Evolutionary conservation across 2,113 vertebrate genomes (phyloP).

Genomic region (Glareola pratincola): DNA sequence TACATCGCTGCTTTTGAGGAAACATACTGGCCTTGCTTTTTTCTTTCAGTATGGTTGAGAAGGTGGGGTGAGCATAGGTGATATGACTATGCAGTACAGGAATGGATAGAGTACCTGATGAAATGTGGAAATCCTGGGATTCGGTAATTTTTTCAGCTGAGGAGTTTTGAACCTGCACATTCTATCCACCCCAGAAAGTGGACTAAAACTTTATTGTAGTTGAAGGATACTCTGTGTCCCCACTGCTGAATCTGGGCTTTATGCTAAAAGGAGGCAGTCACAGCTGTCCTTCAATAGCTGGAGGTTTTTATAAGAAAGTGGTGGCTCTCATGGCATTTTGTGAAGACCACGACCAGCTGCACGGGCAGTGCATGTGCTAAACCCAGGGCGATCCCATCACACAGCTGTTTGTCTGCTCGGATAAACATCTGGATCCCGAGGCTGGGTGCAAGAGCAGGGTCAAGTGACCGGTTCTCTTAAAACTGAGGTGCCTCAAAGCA

Average conservation of each 20-base stretch:
- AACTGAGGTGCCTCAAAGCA: not conserved
- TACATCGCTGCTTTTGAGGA: not conserved
- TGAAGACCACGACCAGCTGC: not conserved
- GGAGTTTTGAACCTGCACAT: not conserved
- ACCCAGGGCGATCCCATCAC: not conserved
- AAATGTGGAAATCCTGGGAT: not conserved
- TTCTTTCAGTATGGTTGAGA: not conserved
- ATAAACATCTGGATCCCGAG: not conserved
- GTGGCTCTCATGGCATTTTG: not conserved
- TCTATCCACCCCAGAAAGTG: not conserved
- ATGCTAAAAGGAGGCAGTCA: not conserved
- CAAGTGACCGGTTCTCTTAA: not conserved
- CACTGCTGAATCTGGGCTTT: not conserved
- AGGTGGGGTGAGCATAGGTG: not conserved
- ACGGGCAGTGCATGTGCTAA: not conserved
- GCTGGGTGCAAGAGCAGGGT: not conserved
- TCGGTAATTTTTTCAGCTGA: not conserved
- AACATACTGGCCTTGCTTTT: not conserved
- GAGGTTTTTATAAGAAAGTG: not conserved
- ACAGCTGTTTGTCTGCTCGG: not conserved
- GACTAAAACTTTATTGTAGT: not conserved
- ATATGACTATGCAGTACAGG: no score
- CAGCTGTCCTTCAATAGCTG: not conserved
- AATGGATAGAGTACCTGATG: not conserved
- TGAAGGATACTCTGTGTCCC: not conserved